A percentile compares a stretch with the other conserved stretches of the same genome.
Evolutionary conservation across 2,113 vertebrate species (phyloP).

Genomic region (Cynoglossus semilaevis): DNA sequence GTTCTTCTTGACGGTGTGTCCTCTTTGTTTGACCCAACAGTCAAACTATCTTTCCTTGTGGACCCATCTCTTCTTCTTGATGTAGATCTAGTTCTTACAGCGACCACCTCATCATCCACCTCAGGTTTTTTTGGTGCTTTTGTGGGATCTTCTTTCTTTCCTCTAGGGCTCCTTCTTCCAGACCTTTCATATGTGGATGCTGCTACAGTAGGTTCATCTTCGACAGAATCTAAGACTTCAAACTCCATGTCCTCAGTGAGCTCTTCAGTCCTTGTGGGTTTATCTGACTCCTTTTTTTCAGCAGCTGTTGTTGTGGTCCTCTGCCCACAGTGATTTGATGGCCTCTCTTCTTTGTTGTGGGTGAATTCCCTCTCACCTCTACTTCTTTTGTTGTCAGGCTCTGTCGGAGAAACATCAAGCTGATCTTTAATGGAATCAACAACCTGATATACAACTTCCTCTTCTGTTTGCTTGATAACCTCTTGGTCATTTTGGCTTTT

Average conservation of each 20-base stretch:
- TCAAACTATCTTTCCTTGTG: not conserved
- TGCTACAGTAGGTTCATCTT: slow-evolving; percentile 18
- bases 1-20: slow-evolving; percentile 17
- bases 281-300: not conserved
- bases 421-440: slow-evolving; percentile 47
- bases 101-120: slow-evolving; percentile 6
- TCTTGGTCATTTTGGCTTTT: slow-evolving; percentile 8
- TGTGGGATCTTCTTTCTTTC: slow-evolving; percentile 26
- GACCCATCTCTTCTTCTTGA: slow-evolving; percentile 27
- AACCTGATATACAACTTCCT: slow-evolving; percentile 31
- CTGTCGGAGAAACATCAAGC: not conserved
- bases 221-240: slow-evolving; percentile 40
- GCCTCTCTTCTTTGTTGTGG: not conserved
- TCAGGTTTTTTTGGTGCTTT: not conserved
- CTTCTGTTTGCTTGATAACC: not conserved
- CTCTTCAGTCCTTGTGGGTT: not conserved
- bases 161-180: slow-evolving; percentile 28
- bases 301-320: not conserved
- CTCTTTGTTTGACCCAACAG: not conserved
- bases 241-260: slow-evolving; percentile 2
- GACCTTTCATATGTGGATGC: not conserved
- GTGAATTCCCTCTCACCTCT: not conserved
- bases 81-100: slow-evolving; percentile 5
- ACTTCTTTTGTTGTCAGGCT: not conserved
- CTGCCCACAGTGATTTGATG: not conserved